A percentile compares a stretch with the other conserved stretches of the same genome.
Evolutionary conservation across 2,797 vertebrate genomes (phyloP).

Genomic region (Eremophila alpestris): DNA sequence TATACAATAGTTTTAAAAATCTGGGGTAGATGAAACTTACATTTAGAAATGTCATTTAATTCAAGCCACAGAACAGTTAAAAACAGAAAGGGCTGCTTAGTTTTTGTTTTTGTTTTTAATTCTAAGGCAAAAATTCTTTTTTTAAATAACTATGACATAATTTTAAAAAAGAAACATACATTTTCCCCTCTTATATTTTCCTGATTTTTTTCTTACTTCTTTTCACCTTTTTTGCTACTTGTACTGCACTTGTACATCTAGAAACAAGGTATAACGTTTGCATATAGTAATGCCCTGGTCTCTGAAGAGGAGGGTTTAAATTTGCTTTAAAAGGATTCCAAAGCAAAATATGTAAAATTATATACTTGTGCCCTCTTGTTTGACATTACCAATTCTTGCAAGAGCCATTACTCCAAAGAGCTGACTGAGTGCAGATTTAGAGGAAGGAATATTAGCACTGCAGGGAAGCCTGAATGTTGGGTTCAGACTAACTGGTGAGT

Average conservation of each 20-base stretch:
- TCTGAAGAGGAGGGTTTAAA: constrained; percentile 25
- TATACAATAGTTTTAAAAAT: background rate
- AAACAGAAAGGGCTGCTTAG: background rate
- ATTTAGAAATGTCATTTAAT: background rate
- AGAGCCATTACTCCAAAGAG: background rate
- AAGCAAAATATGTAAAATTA: constrained; percentile 3
- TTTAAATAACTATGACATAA: background rate
- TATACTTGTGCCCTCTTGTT: background rate
- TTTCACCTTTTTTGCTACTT: background rate
- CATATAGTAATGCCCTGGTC: background rate
- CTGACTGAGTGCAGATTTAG: constrained; percentile 1
- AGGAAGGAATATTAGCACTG: background rate
- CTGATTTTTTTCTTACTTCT: background rate
- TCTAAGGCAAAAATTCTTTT: background rate
- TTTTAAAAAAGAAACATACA: constrained; percentile 39
- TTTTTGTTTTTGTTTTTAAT: background rate
- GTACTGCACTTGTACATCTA: background rate
- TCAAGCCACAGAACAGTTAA: background rate
- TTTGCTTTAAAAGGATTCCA: constrained; percentile 5
- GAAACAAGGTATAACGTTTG: constrained; percentile 1
- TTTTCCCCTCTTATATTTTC: background rate
- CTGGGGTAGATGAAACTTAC: background rate
- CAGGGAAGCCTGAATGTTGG: background rate
- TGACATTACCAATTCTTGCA: constrained; percentile 22
- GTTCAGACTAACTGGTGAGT: background rate